phyloP scores from a whole-genome alignment of 2,797 vertebrate species.

The Pelobates cultripes region DNA sequence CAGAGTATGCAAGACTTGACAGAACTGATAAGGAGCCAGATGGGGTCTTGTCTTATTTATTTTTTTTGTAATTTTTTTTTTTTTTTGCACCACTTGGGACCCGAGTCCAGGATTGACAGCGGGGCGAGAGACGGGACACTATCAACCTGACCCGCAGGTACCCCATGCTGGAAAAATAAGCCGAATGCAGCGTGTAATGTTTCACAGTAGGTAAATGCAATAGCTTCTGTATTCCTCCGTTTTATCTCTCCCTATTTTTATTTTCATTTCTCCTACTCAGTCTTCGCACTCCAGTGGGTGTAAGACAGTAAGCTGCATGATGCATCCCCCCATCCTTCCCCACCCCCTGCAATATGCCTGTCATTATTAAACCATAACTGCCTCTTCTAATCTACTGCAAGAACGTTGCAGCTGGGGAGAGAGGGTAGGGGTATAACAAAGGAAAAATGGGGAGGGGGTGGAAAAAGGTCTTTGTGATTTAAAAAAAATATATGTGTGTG shows the following conservation, averaged over 20 bases:
- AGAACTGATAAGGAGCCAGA: conserved; percentile 65
- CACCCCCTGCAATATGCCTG: conserved; percentile 30
- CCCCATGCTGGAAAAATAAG: neutral
- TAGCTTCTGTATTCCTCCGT: neutral
- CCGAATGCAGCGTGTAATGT: neutral
- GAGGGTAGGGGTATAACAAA: conserved; percentile 13
- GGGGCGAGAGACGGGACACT: conserved; percentile 61
- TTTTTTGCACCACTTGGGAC: conserved; percentile 71
- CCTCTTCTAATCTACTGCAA: conserved; percentile 47
- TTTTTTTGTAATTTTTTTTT: neutral
- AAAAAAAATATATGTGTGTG: neutral
- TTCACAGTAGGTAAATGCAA: conserved; percentile 33
- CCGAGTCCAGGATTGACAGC: conserved; percentile 70
- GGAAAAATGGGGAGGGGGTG: conserved; percentile 11
- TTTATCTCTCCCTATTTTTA: neutral
- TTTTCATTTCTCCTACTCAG: neutral
- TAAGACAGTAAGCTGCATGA: conserved; percentile 1
- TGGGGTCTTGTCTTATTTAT: conserved; percentile 17
- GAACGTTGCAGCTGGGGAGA: conserved; percentile 18
- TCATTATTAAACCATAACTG: conserved; percentile 37
- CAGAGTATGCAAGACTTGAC: conserved; percentile 85
- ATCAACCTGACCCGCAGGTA: conserved; percentile 36
- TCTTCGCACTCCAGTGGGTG: neutral
- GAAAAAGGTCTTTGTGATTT: conserved; percentile 21
- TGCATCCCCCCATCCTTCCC: neutral